Evolutionary conservation across 2,797 vertebrate species (phyloP).

Genomic region (Cyprinodon diabolis): DNA sequence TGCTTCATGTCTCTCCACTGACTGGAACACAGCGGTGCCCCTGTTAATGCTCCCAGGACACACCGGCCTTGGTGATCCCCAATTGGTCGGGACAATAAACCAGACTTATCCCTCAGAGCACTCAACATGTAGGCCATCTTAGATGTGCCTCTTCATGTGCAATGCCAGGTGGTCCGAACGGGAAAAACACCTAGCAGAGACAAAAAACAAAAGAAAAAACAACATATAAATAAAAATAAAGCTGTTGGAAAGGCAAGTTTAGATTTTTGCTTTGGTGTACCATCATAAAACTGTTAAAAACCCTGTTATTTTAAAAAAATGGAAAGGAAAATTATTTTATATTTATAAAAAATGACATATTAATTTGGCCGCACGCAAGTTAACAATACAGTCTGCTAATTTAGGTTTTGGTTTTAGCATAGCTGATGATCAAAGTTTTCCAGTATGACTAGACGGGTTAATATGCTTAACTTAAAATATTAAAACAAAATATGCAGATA

Average conservation of each 20-base stretch:
- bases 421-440: background rate
- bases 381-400: background rate
- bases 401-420: background rate
- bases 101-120: constrained; percentile 80
- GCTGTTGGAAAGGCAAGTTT: background rate
- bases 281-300: background rate
- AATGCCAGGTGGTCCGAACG: constrained; percentile 98
- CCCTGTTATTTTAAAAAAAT: background rate
- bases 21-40: constrained; percentile 63
- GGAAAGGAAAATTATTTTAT: background rate
- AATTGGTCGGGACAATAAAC: constrained; percentile 75
- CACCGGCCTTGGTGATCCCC: constrained; percentile 83
- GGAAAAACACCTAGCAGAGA: constrained; percentile 91
- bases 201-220: background rate
- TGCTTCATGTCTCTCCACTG: constrained; percentile 67
- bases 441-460: background rate
- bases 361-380: background rate
- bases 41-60: constrained; percentile 79
- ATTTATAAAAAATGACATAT: background rate
- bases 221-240: constrained; percentile 58
- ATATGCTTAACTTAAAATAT: background rate
- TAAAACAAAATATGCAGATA: background rate
- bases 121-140: constrained; percentile 68
- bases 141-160: constrained; percentile 99
- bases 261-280: background rate